Evolutionary conservation across 2,888 invertebrate genomes (phyloP).

Genomic region (Choreutis nemorana): DNA sequence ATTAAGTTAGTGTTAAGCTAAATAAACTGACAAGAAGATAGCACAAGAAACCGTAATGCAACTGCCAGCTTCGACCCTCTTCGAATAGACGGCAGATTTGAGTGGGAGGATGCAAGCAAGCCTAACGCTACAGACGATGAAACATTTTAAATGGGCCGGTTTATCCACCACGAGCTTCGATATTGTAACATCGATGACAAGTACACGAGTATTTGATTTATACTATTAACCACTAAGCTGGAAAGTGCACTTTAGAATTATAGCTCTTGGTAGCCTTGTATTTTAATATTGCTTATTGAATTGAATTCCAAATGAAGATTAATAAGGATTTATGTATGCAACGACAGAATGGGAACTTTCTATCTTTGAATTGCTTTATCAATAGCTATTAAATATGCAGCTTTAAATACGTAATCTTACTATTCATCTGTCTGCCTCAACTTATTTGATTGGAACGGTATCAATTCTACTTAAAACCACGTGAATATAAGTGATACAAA

Average conservation of each 20-base stretch:
- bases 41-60: slow-evolving; percentile 41
- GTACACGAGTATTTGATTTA: slow-evolving; percentile 50
- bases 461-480: slow-evolving; percentile 4
- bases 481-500: slow-evolving; percentile 9
- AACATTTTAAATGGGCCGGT: slow-evolving; percentile 34
- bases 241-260: slow-evolving; percentile 34
- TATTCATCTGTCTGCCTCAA: slow-evolving; percentile 35
- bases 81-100: slow-evolving; percentile 23
- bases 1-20: slow-evolving; percentile 59
- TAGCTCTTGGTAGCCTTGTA: slow-evolving; percentile 25
- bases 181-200: slow-evolving; percentile 43
- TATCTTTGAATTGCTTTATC: slow-evolving; percentile 15
- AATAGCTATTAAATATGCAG: slow-evolving; percentile 7
- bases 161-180: slow-evolving; percentile 34
- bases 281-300: slow-evolving; percentile 46
- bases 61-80: slow-evolving; percentile 23
- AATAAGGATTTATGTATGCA: slow-evolving; percentile 43
- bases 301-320: slow-evolving; percentile 45
- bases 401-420: slow-evolving; percentile 13
- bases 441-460: slow-evolving; percentile 15
- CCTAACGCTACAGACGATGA: slow-evolving; percentile 20
- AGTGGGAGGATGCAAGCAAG: slow-evolving; percentile 23
- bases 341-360: slow-evolving; percentile 27
- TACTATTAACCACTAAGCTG: slow-evolving; percentile 30
- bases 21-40: slow-evolving; percentile 55